These are phyloP conservation scores for Parelbella ahira DNA, from an alignment of 2,888 invertebrate genomes.

Conservation along the genomic window DNA sequence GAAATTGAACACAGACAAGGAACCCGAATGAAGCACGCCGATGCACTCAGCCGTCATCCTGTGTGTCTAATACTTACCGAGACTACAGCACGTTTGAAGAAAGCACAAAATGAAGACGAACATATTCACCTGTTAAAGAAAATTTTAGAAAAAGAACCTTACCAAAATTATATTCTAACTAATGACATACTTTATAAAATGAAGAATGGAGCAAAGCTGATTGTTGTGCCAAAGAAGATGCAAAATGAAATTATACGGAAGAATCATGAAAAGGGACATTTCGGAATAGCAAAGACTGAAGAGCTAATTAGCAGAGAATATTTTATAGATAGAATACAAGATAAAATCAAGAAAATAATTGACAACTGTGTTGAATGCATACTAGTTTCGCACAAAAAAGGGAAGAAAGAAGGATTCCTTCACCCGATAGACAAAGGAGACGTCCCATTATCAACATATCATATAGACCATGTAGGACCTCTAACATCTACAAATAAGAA, in stretches of 20 bases:
- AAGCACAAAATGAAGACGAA: conserved; percentile 31
- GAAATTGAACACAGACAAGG: neutral
- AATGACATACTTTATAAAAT: conserved; percentile 26
- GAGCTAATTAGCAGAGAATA: conserved; percentile 32
- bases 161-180: conserved; percentile 23
- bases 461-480: conserved; percentile 46
- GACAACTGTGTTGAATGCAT: conserved; percentile 31
- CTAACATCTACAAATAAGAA: conserved; percentile 37
- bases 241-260: conserved; percentile 40
- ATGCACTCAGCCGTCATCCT: conserved; percentile 33
- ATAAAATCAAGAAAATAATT: conserved; percentile 22
- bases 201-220: conserved; percentile 25
- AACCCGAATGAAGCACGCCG: conserved; percentile 30
- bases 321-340: conserved; percentile 26
- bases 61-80: conserved; percentile 26
- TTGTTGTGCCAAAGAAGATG: conserved; percentile 33
- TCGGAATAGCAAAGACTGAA: conserved; percentile 30
- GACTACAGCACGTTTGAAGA: conserved; percentile 10
- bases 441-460: conserved; percentile 38
- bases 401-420: conserved; percentile 41
- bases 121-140: conserved; percentile 24
- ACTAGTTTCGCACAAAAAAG: conserved; percentile 27
- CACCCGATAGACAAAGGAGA: conserved; percentile 41
- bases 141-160: conserved; percentile 28
- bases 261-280: conserved; percentile 32